phyloP scores from a whole-genome alignment of 30 jellyfish, hydroid and myxozoan species.

The Aurelia aurita complex sp. Pacific region DNA sequence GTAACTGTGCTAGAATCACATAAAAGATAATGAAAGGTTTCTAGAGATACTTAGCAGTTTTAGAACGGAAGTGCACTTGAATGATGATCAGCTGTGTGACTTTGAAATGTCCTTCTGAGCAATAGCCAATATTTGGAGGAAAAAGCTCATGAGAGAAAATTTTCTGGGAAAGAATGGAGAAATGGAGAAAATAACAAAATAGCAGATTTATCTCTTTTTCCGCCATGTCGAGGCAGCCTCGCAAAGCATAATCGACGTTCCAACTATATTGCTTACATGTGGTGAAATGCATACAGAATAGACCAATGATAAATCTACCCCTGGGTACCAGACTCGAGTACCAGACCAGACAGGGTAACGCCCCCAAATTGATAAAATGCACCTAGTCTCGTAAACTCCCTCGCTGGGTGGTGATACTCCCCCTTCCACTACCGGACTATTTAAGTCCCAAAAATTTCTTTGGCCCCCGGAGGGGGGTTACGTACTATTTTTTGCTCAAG shows the following conservation, averaged over 20 bases:
- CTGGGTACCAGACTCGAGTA: slow-evolving; percentile 52
- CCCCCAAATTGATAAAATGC: slow-evolving; percentile 1
- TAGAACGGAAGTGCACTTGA: background rate
- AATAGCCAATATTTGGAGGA: background rate
- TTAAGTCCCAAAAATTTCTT: no score
- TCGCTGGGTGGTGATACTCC: background rate
- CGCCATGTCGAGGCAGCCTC: slow-evolving; percentile 60
- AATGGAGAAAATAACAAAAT: slow-evolving; percentile 1
- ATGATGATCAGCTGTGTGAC: slow-evolving; percentile 16
- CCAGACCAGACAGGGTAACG: slow-evolving; percentile 35
- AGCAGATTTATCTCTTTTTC: slow-evolving; percentile 48
- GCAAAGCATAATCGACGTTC: slow-evolving; percentile 43
- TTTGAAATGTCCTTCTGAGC: slow-evolving; percentile 21
- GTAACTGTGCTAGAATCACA: slow-evolving; percentile 60
- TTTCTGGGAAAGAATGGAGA: slow-evolving; percentile 55
- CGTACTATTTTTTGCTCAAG: no score
- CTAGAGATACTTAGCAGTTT: slow-evolving; percentile 47
- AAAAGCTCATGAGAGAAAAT: slow-evolving; percentile 22
- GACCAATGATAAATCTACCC: slow-evolving; percentile 45
- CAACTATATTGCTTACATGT: slow-evolving; percentile 49
- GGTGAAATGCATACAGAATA: slow-evolving; percentile 29
- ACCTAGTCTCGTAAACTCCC: slow-evolving; percentile 7
- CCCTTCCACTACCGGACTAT: no score
- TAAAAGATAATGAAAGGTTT: slow-evolving; percentile 29
- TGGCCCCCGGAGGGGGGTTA: no score